phyloP scores from a whole-genome alignment of 1,140 invertebrate genomes.

The Carposina sasakii region DNA sequence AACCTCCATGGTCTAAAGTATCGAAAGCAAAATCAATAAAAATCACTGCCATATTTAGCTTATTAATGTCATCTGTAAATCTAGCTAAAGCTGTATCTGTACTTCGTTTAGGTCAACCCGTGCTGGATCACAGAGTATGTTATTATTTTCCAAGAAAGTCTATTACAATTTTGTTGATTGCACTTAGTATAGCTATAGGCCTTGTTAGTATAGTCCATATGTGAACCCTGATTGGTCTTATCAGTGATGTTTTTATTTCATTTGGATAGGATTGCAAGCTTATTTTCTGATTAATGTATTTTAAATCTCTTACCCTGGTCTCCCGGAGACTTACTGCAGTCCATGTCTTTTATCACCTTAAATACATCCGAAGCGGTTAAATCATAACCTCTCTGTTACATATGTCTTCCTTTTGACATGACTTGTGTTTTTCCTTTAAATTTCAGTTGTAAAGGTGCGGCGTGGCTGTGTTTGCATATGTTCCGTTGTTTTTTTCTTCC shows the following conservation, averaged over 20 bases:
- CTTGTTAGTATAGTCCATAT: not conserved
- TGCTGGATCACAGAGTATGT: not conserved
- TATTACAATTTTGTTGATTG: not conserved
- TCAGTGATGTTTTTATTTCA: constrained; percentile 3
- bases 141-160: not conserved
- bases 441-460: not conserved
- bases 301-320: constrained; percentile 3
- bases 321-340: constrained; percentile 3
- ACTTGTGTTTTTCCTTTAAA: not conserved
- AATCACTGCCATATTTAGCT: not conserved
- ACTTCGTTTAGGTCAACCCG: not conserved
- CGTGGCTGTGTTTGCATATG: not conserved
- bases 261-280: not conserved
- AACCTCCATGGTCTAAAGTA: not conserved
- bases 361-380: too few relatives aligned
- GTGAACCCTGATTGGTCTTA: not conserved
- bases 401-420: not conserved
- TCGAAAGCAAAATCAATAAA: not conserved
- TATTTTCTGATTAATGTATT: not conserved
- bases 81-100: not conserved
- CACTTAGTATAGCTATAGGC: not conserved
- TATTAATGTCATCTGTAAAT: not conserved
- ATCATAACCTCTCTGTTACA: not conserved
- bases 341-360: too few relatives aligned
- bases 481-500: not conserved